Conservation (phyloP, 64 coral and sea anemone genomes). For the Hydrozoanthus tunicans region DNA sequence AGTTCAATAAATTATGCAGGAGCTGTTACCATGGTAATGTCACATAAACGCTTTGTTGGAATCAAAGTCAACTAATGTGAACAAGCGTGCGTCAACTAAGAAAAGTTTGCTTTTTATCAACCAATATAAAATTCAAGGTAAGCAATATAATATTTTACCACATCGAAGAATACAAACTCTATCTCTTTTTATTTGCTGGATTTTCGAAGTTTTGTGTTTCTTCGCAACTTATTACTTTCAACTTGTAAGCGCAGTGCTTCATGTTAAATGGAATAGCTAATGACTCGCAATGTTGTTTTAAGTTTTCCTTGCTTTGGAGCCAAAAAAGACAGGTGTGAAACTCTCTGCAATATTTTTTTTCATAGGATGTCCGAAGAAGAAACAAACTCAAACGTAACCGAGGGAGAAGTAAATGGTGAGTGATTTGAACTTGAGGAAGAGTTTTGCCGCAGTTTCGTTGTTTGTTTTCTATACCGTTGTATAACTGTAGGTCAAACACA, state of each 20-base stretch:
- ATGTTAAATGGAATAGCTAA: not conserved
- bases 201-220: not conserved
- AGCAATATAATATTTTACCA: not conserved
- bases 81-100: not conserved
- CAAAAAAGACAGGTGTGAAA: not conserved
- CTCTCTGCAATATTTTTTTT: not conserved
- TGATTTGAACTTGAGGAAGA: not conserved
- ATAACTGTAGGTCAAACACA: too few relatives aligned
- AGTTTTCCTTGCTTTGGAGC: not conserved
- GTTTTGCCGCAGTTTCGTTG: not conserved
- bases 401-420: not conserved
- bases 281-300: not conserved
- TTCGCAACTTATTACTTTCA: not conserved
- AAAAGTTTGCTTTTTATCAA: not conserved
- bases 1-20: conserved; percentile 12
- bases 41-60: not conserved
- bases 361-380: conserved; percentile 39
- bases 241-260: not conserved
- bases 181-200: not conserved
- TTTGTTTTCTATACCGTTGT: not conserved
- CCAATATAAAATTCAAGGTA: not conserved
- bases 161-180: not conserved
- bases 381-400: not conserved
- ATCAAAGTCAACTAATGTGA: conserved; percentile 8
- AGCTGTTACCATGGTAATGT: conserved; percentile 40